These are phyloP conservation scores for Plestiodon gilberti DNA, from an alignment of 2,113 vertebrate species.

Conservation along the genomic window DNA sequence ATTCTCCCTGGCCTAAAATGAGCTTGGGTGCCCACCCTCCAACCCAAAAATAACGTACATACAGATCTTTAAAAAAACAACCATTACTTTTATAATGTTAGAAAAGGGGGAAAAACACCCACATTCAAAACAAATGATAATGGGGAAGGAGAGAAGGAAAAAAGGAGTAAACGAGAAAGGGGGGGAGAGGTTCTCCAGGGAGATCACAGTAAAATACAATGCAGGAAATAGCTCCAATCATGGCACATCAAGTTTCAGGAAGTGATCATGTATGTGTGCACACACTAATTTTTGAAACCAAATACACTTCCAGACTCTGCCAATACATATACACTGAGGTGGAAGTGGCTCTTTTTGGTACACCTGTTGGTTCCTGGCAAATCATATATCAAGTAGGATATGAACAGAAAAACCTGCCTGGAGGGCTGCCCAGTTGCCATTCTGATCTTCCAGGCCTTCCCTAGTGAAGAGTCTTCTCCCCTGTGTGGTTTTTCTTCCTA, in stretches of 20 bases:
- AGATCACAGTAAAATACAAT: no score
- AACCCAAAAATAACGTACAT: no score
- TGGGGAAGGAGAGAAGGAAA: no score
- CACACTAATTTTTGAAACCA: neutral
- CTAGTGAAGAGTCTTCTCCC: neutral
- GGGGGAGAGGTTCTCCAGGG: no score
- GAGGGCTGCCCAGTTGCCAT: neutral
- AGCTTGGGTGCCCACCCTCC: neutral
- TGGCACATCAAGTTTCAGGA: no score
- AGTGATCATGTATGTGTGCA: neutral
- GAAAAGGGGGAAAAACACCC: no score
- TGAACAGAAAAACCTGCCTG: neutral
- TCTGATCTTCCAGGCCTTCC: neutral
- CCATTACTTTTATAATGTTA: no score
- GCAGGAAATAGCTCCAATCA: no score
- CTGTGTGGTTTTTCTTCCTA: neutral
- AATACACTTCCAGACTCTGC: neutral
- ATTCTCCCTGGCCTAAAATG: neutral
- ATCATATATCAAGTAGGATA: no score
- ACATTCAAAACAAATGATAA: no score
- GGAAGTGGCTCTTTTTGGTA: neutral
- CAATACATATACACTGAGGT: neutral
- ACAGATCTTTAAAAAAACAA: neutral
- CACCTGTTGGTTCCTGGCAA: neutral
- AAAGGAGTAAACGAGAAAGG: no score